phyloP scores from a whole-genome alignment of 2,888 invertebrate genomes.

The Aphrophora alni region DNA sequence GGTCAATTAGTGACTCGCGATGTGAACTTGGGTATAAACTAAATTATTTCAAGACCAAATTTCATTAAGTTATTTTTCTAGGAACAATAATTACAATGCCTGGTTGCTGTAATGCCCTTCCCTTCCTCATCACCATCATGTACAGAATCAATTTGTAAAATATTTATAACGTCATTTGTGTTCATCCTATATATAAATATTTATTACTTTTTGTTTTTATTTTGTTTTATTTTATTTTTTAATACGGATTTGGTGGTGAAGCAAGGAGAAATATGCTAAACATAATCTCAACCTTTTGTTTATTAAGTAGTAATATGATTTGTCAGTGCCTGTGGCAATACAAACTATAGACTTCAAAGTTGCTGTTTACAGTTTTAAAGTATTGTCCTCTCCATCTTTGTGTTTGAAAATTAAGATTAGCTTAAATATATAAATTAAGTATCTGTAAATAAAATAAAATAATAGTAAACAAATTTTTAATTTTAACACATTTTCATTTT shows the following conservation, averaged over 20 bases:
- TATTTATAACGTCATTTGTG: background rate
- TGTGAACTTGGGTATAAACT: background rate
- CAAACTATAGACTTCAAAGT: background rate
- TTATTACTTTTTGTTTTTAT: background rate
- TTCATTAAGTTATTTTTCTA: background rate
- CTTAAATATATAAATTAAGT: background rate
- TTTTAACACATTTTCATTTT: background rate
- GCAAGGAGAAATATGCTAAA: background rate
- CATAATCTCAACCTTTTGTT: background rate
- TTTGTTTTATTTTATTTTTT: background rate
- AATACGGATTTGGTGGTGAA: background rate
- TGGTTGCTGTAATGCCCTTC: background rate
- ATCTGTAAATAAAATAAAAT: background rate
- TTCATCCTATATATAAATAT: background rate
- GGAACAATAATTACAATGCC: background rate
- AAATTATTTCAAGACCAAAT: constrained; percentile 2
- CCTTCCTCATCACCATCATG: background rate
- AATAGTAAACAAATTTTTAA: background rate
- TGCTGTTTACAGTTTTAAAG: background rate
- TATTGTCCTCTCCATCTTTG: background rate
- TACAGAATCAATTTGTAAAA: background rate
- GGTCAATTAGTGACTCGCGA: background rate
- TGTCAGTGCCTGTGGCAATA: constrained; percentile 6
- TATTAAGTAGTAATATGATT: background rate
- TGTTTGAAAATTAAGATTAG: background rate